Evolutionary conservation across 1,140 invertebrate species (phyloP), one percentile per base, ranked within the genome.

Genomic region (Drosophila seguyi): DNA sequence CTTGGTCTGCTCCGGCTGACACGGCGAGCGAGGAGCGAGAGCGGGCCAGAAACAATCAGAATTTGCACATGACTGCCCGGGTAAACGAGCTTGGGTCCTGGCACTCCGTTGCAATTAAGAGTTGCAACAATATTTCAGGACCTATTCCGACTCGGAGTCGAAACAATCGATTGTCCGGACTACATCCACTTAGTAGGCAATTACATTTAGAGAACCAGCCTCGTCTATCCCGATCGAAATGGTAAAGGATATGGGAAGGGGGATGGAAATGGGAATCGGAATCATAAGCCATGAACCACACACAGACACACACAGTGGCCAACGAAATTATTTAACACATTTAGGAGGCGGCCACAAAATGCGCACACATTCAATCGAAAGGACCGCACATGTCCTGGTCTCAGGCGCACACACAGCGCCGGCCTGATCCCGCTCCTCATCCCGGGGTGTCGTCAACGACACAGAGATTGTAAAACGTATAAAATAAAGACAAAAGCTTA

Each of bases 401-500:
- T 36, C 50, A 53, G 50, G 31, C 50, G 18, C 47, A 48, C 47
- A n/a, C 47, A 27, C 25, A 48, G 25, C 10, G 3, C 13, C n/a
- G n/a, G n/a, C 25, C 38, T 50, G 13, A 65, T 67, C 44, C 57
- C 39, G 2, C 20, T 48, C 25, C 44, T n/a, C 59, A 50, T 34
- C 11, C 41, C 47, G 14, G 41, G 50, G 47, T 61, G 74, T 52
- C 73, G 61, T 56, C 75, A 53, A 79, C 56, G 74, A 61, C 53
- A 78, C 58, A 72, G 61, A 74, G 74, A 81, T 82, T 77, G 74
- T 81, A 82, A 81, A 82, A 81, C 73, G 63, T 77, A 82, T 82
- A 74, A 81, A 82, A 81, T 81, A 73, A 77, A 73, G 74, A 82
- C 74, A 82, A 82, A 81, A 52, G 74, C 79, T 76, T 82, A 82